phyloP scores from a whole-genome alignment of 2,888 invertebrate species.

The Lasioglossum oenotherae region DNA sequence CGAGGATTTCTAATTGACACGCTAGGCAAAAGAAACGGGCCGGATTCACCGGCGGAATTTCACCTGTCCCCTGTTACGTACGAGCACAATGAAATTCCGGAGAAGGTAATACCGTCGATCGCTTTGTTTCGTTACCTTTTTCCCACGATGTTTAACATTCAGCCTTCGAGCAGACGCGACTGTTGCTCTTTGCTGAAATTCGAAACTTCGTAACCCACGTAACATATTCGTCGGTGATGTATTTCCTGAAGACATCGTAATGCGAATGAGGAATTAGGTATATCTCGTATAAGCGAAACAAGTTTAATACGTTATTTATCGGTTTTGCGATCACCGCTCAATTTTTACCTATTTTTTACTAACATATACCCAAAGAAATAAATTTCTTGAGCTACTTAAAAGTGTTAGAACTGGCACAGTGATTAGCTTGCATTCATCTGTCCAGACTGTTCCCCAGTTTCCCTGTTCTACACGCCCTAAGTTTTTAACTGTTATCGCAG shows the following conservation, averaged over 20 bases:
- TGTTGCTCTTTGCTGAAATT: background rate
- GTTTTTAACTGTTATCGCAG: background rate
- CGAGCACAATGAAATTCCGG: constrained; percentile 35
- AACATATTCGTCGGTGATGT: background rate
- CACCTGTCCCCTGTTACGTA: constrained; percentile 15
- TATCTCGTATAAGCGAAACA: background rate
- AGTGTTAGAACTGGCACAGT: too few species aligned
- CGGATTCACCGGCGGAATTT: constrained; percentile 39
- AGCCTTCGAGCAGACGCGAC: background rate
- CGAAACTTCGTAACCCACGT: background rate
- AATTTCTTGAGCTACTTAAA: too few species aligned
- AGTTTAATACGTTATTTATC: background rate
- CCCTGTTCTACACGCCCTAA: too few species aligned
- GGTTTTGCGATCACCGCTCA: background rate
- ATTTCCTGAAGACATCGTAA: background rate
- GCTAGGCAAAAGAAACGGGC: constrained; percentile 8
- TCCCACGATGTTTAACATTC: constrained; percentile 21
- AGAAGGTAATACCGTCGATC: background rate
- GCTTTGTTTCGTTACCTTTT: background rate
- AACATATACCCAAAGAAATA: too few species aligned
- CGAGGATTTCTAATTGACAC: constrained; percentile 43
- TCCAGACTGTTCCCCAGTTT: too few species aligned
- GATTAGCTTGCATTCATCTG: too few species aligned
- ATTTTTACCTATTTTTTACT: too few species aligned
- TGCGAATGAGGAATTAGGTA: background rate